Evolutionary conservation across 1,140 invertebrate species (phyloP).

Genomic region (Polypedilum vanderplanki): DNA sequence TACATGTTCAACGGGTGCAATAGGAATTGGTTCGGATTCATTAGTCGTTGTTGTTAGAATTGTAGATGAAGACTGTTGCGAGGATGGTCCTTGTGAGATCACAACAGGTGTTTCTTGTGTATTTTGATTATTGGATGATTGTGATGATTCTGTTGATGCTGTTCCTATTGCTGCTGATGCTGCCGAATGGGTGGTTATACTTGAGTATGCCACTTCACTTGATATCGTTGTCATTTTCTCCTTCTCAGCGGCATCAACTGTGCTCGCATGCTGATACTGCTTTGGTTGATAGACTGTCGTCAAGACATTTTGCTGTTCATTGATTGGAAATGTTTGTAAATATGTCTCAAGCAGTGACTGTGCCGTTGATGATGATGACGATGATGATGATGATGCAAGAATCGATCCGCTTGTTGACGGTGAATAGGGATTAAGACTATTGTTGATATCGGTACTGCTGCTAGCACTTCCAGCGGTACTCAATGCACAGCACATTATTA

Average conservation of each 20-base stretch:
- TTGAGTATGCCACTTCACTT: not conserved
- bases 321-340: constrained; percentile 15
- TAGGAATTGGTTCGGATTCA: not conserved
- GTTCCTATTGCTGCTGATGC: not conserved
- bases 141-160: not conserved
- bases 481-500: not conserved
- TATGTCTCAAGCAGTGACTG: not conserved
- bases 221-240: not conserved
- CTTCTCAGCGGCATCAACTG: not conserved
- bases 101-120: constrained; percentile 10
- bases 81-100: not conserved
- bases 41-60: not conserved
- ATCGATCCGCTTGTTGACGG: constrained; percentile 7
- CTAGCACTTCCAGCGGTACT: constrained; percentile 12
- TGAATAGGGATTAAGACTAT: constrained; percentile 20
- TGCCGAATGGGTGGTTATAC: not conserved
- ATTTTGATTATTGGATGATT: not conserved
- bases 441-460: not conserved
- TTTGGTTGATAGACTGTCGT: not conserved
- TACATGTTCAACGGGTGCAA: not conserved
- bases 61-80: not conserved
- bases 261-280: not conserved
- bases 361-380: not conserved
- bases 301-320: constrained; percentile 19
- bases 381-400: not conserved